Evolutionary conservation across 2,797 vertebrate species (phyloP).

Genomic region (Danio kyathit): DNA sequence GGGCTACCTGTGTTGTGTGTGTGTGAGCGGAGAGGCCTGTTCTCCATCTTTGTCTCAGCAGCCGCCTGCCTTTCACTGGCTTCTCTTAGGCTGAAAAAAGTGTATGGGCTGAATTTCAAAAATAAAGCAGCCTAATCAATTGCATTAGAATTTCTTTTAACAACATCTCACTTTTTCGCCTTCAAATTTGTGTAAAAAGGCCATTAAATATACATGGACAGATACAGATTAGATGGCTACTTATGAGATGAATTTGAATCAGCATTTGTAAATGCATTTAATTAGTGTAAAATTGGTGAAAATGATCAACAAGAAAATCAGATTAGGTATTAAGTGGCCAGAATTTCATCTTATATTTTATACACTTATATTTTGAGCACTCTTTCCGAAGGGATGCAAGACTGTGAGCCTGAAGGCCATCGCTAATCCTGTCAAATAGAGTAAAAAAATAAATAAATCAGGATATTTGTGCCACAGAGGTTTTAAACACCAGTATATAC

Average conservation of each 20-base stretch:
- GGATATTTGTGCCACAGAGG: constrained; percentile 11
- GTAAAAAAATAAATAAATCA: neutral
- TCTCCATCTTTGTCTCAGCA: constrained; percentile 33
- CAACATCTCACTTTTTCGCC: neutral
- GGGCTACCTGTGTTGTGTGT: constrained; percentile 57
- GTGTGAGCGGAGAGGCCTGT: constrained; percentile 4
- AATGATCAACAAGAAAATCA: too few species aligned
- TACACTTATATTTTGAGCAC: neutral
- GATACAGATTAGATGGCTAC: too few species aligned
- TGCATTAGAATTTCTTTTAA: constrained; percentile 1
- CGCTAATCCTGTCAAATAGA: neutral
- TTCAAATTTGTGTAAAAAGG: neutral
- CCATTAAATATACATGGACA: too few species aligned
- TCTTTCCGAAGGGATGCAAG: neutral
- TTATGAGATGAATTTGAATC: too few species aligned
- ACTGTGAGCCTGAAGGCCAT: neutral
- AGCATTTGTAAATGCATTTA: too few species aligned
- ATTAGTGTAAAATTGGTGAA: too few species aligned
- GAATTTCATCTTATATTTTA: too few species aligned
- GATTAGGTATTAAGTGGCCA: too few species aligned
- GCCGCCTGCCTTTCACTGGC: neutral
- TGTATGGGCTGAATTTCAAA: neutral
- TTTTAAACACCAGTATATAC: constrained; percentile 7
- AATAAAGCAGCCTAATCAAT: neutral
- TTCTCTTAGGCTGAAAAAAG: neutral